Base-by-base conservation (phyloP, 2,113 vertebrate genomes). In the Trogon surrucura region DNA sequence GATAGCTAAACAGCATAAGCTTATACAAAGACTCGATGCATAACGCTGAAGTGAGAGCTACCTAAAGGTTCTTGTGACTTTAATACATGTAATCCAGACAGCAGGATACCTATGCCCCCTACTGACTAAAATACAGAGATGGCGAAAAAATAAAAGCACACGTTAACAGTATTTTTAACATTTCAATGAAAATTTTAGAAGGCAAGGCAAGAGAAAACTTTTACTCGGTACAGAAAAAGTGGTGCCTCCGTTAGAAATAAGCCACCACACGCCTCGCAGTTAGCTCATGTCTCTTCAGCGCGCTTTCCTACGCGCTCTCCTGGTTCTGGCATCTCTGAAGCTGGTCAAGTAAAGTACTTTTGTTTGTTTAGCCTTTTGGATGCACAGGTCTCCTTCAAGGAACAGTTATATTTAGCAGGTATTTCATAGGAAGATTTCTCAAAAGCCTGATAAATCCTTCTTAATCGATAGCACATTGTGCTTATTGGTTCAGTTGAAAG, bases 41-140 rank as follows among this genome's bases (percentile, higher is more conserved):
- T 6, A 45, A 48, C 19, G 15, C 36, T 32, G 16, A 53, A 75
- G 13, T 2, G 11, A 41, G 27, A 71, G 69, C 21, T 7, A 51
- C 20, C 27, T 7, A 16, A 16, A 58, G 17, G 27, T 56, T 56
- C 51, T 27, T n/a, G 11, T 2, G 34, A 23, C 16, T 66, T 88
- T 22, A 47, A 10, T 3, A 47, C 6, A 5, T 3, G 47, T 18
- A 64, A 80, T 44, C 4, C 58, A 83, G 41, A 85, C 30, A 13
- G 67, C 44, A 82, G 97, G 83, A 80, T 77, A 93, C 73, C 78
- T 91, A 3, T 78, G 96, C 97, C 98, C 97, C 89, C 98, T 98
- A 64, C 94, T 97, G 98, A 95, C 95, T 83, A 51, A 91, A 95
- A 83, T 7, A 79, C 54, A 41, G 16, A 19, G 47, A 25, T 13